A percentile compares a stretch with the other conserved stretches of the same genome.
Conservation (phyloP, 2,888 invertebrate species). For the Temnothorax ravouxi region DNA sequence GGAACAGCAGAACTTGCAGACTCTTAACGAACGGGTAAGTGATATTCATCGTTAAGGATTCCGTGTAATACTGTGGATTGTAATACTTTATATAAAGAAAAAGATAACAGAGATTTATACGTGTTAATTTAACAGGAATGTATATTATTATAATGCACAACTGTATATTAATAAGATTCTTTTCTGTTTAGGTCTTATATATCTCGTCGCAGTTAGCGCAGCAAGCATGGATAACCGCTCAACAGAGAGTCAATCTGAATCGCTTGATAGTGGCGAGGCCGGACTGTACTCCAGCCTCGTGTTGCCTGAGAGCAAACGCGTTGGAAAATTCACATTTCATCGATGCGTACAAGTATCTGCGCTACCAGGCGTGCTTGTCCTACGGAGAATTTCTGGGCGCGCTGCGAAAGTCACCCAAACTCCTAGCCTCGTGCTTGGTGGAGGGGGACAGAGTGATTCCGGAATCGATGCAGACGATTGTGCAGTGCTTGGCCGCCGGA, state of each 20-base stretch:
- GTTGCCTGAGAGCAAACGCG: conserved; percentile 91
- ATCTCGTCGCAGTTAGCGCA: conserved; percentile 89
- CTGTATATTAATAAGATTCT: not conserved
- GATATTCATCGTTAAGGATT: conserved; percentile 1
- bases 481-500: conserved; percentile 89
- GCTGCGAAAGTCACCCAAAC: conserved; percentile 90
- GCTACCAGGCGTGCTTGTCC: conserved; percentile 91
- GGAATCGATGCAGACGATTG: conserved; percentile 86
- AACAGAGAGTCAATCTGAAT: conserved; percentile 94
- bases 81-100: not conserved
- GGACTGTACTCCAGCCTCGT: conserved; percentile 92
- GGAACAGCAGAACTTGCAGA: conserved; percentile 93
- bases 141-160: too few relatives aligned
- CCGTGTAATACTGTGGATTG: not conserved
- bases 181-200: conserved; percentile 85
- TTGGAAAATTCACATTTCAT: conserved; percentile 90
- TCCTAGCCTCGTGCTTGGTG: conserved; percentile 91
- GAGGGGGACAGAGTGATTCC: conserved; percentile 89
- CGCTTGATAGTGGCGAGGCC: conserved; percentile 91
- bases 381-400: conserved; percentile 91
- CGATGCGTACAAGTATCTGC: conserved; percentile 94
- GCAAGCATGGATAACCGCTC: conserved; percentile 95
- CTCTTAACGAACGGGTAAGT: conserved; percentile 91
- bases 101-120: not conserved
- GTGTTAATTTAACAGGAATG: not conserved